phyloP scores from a whole-genome alignment of 2,113 vertebrate species.

The Pagrus major region DNA sequence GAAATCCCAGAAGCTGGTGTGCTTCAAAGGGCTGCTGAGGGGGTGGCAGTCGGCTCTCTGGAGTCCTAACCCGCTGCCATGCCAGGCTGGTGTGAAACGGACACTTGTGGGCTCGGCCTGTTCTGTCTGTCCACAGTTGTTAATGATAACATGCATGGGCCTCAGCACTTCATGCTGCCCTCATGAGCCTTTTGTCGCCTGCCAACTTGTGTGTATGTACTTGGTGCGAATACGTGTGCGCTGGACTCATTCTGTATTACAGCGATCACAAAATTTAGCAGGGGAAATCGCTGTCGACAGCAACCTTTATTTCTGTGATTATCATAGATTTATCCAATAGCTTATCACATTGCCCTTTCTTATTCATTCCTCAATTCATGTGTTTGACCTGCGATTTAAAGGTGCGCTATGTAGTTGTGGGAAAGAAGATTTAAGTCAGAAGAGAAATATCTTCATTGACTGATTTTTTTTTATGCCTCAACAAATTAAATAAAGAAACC shows the following conservation, averaged over 20 bases:
- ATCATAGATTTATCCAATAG: neutral
- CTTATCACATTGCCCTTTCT: neutral
- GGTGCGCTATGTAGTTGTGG: too few relatives aligned
- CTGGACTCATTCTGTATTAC: slow-evolving; percentile 30
- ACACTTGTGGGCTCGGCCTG: slow-evolving; percentile 74
- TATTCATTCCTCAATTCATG: neutral
- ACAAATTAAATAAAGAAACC: too few relatives aligned
- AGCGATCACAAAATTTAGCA: neutral
- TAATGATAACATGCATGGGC: slow-evolving; percentile 74
- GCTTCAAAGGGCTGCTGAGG: slow-evolving; percentile 59
- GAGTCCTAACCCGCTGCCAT: slow-evolving; percentile 65
- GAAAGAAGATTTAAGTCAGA: too few relatives aligned
- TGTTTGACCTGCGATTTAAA: neutral
- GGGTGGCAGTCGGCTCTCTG: slow-evolving; percentile 54
- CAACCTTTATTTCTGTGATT: slow-evolving; percentile 9
- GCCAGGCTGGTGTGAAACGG: slow-evolving; percentile 75
- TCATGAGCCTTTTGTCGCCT: slow-evolving; percentile 60
- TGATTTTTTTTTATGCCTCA: too few relatives aligned
- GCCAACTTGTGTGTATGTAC: slow-evolving; percentile 66
- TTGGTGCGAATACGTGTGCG: slow-evolving; percentile 51
- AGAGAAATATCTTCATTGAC: too few relatives aligned
- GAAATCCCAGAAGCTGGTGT: slow-evolving; percentile 56
- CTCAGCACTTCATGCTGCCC: slow-evolving; percentile 68
- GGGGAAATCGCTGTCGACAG: neutral
- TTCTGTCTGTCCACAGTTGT: slow-evolving; percentile 79